These are phyloP conservation scores for Phodopus roborovskii DNA, from an alignment of 2,113 vertebrate species.

Conservation along the genomic window DNA sequence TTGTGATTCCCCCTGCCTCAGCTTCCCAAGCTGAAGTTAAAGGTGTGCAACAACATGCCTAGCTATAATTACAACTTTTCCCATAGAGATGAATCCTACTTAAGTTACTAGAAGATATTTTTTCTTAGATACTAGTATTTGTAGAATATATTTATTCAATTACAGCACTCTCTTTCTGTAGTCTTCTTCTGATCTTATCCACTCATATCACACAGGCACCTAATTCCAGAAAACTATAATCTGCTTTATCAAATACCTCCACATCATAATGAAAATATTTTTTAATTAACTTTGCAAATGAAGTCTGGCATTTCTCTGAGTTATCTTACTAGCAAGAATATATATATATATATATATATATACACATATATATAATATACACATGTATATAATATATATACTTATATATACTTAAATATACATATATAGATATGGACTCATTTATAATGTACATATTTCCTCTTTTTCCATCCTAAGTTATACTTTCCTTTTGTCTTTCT, in stretches of 20 bases:
- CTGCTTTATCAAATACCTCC: neutral
- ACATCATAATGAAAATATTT: neutral
- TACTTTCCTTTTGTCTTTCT: constrained; percentile 20
- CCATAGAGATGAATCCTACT: neutral
- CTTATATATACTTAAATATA: no score
- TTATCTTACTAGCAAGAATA: neutral
- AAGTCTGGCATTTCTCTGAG: neutral
- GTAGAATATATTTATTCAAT: neutral
- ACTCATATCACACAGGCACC: neutral
- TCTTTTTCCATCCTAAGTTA: constrained; percentile 36
- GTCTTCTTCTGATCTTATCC: neutral
- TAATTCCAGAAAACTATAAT: neutral
- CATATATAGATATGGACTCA: neutral
- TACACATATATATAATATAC: no score
- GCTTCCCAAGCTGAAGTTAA: neutral
- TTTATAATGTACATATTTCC: constrained; percentile 36
- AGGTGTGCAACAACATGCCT: neutral
- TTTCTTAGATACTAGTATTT: neutral
- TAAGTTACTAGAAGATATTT: neutral
- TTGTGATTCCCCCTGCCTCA: neutral
- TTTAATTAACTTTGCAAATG: constrained; percentile 18
- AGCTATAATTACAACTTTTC: neutral
- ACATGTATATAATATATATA: no score
- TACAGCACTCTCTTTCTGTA: neutral
- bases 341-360: neutral